A percentile compares a stretch with the other conserved stretches of the same genome.
Evolutionary conservation across 2,797 vertebrate species (phyloP).

Genomic region (Loriculus beryllinus): DNA sequence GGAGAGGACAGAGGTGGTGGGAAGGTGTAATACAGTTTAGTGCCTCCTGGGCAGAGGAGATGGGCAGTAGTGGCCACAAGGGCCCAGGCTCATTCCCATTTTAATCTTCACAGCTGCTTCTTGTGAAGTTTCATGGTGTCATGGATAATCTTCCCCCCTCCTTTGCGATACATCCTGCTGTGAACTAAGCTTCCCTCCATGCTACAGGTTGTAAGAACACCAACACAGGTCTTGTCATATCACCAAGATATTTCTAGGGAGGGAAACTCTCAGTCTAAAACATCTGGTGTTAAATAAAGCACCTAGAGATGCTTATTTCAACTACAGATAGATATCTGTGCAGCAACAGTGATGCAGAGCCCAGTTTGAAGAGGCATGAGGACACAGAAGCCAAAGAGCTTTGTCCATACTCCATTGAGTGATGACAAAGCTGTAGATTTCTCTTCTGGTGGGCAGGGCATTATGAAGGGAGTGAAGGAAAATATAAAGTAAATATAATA

Average conservation of each 20-base stretch:
- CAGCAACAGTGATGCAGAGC: background rate
- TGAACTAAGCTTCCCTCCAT: background rate
- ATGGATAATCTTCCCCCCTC: background rate
- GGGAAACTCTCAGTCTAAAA: background rate
- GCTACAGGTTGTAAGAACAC: background rate
- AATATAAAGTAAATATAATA: background rate
- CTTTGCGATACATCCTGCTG: background rate
- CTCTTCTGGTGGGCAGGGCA: background rate
- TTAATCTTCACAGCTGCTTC: background rate
- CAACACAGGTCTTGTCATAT: background rate
- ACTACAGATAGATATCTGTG: background rate
- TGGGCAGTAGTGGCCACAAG: background rate
- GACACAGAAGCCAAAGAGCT: background rate
- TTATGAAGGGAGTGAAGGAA: background rate
- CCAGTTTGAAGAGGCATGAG: background rate
- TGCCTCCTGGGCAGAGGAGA: background rate
- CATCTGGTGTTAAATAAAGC: background rate
- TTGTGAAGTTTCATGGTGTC: background rate
- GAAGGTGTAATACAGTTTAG: background rate
- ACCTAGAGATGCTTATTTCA: background rate
- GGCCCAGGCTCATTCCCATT: fast-evolving
- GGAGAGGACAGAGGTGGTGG: background rate
- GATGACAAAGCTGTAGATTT: background rate
- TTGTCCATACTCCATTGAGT: background rate
- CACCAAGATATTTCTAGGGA: background rate